Evolutionary conservation across 2,888 invertebrate species (phyloP), one percentile per base, ranked within the genome.

Genomic region (Plusia festucae): DNA sequence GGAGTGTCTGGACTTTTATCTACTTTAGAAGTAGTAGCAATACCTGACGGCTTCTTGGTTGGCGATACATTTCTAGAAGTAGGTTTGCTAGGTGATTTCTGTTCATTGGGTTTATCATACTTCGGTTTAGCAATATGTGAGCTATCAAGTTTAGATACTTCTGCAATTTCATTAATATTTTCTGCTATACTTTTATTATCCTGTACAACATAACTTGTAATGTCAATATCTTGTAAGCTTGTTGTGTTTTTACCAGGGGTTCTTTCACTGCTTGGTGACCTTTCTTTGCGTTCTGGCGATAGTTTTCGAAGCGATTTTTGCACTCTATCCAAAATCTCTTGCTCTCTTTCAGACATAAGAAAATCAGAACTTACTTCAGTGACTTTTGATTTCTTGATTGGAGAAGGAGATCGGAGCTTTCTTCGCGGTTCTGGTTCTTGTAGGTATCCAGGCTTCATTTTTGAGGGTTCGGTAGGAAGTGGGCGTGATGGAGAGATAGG

Each of bases 291-390:
- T 27, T 90, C 88, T 0, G 94, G 93, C n/a, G 94, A 95, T 16
- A 93, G 75, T 74, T 91, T 93, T 75, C 92, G 85, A 5, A 92
- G 79, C 16, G 93, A 93, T 57, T 91, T 90, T 79, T 94, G 90
- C 4, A 93, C 93, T 79, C 85, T 89, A 54, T 93, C 89, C 16
- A 93, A 71, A 72, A 93, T 87, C 82, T 93, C 91, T 76, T 90
- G 89, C 80, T 93, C 92, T 79, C 89, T 88, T 79, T 95, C 93
- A 3, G 90, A 88, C 32, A 84, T 74, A 8, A 93, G 85, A 57
- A 93, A 90, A 49, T 89, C 86, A 30, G 82, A 82, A 44, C 66
- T 87, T 0, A 83, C 69, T 70, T 89, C 86, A 24, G 81, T 84
- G 15, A 75, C 70, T 60, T 70, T 79, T 11, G 63, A 64, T 67